A percentile compares a stretch with the other conserved stretches of the same genome.
These are phyloP conservation scores for Sminthurides aquaticus DNA, from an alignment of 2,888 invertebrate genomes.

Conservation along the genomic window DNA sequence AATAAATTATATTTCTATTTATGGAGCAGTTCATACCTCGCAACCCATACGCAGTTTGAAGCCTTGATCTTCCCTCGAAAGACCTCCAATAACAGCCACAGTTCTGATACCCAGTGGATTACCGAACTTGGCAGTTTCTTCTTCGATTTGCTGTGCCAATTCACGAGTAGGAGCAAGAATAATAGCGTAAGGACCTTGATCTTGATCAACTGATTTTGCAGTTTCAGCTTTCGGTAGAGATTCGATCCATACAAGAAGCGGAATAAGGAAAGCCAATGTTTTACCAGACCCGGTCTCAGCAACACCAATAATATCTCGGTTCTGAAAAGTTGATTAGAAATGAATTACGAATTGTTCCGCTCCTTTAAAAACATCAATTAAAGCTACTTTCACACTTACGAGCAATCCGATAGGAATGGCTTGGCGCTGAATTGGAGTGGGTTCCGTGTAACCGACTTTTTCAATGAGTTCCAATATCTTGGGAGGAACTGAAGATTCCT, in stretches of 20 bases:
- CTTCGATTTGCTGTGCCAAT: conserved; percentile 98
- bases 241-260: conserved; percentile 94
- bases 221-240: conserved; percentile 86
- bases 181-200: conserved; percentile 90
- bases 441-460: conserved; percentile 92
- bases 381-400: conserved; percentile 32
- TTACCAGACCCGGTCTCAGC: conserved; percentile 99
- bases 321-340: conserved; percentile 54
- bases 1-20: too few relatives aligned
- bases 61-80: conserved; percentile 97
- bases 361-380: conserved; percentile 6
- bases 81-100: conserved; percentile 94
- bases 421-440: conserved; percentile 97
- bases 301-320: conserved; percentile 95
- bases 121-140: conserved; percentile 96
- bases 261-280: conserved; percentile 95
- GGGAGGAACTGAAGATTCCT: conserved; percentile 79
- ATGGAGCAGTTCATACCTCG: too few relatives aligned
- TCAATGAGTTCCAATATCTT: conserved; percentile 91
- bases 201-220: conserved; percentile 33
- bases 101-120: conserved; percentile 84
- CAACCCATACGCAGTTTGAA: conserved; percentile 92
- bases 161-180: conserved; percentile 99
- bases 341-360: background rate
- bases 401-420: conserved; percentile 90